Conservation (phyloP, 2,113 vertebrate genomes). For the Laticauda colubrina region DNA sequence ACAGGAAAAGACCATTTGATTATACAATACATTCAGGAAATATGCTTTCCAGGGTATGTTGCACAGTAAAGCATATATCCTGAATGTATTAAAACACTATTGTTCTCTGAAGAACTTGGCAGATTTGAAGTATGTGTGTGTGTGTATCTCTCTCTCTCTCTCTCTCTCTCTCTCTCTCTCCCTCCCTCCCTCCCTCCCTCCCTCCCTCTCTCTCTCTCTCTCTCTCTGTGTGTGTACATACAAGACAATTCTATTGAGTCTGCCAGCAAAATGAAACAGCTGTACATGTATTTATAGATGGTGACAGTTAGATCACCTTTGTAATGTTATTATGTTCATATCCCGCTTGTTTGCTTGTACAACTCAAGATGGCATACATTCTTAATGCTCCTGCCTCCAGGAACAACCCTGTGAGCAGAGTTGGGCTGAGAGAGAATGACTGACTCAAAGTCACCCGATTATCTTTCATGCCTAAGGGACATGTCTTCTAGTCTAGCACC, state of each 20-base stretch:
- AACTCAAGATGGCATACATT: neutral
- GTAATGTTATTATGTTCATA: neutral
- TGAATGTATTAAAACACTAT: neutral
- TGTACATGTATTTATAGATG: neutral
- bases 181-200: too few relatives aligned
- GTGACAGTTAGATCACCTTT: neutral
- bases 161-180: too few relatives aligned
- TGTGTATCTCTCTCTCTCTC: neutral
- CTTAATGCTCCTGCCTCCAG: neutral
- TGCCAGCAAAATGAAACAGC: neutral
- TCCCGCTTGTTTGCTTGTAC: neutral
- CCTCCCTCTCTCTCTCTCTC: too few relatives aligned
- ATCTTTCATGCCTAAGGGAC: neutral
- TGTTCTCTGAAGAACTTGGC: neutral
- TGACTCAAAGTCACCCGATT: neutral
- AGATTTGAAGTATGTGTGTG: neutral
- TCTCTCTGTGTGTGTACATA: neutral
- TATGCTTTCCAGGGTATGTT: neutral
- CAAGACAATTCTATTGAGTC: neutral
- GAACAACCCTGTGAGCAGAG: neutral
- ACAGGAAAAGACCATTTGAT: neutral
- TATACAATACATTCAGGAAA: neutral
- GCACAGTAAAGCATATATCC: neutral
- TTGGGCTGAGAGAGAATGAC: neutral
- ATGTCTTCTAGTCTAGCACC: neutral